Base-by-base conservation (phyloP, 2,888 invertebrate species). In the Caenorhabditis sp. region DNA sequence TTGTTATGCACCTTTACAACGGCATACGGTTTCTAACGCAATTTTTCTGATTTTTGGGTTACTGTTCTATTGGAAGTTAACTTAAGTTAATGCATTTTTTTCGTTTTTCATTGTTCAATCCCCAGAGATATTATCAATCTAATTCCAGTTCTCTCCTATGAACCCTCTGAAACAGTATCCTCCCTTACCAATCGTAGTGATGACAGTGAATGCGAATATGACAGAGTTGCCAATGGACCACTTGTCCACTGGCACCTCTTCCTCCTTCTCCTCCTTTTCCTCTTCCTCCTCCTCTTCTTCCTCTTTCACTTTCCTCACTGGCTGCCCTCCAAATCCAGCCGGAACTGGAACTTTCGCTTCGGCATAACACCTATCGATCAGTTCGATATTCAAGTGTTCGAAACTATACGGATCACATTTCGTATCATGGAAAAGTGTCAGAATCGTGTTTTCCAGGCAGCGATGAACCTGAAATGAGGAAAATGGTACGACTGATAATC, bases 171-270 rank as follows among this genome's bases (percentile, higher is more conserved):
- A n/a, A n/a, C n/a, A n/a, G n/a, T n/a, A n/a, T n/a, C n/a, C n/a
- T n/a, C n/a, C n/a, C n/a, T n/a, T 71, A 88, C 89, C 90, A 35
- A 90, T 90, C 20, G 90, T 90, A 0, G 90, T 90, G 68, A 90
- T 90, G 5, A 90, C 88, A 0, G 90, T 90, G 77, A 89, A 90
- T 8, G 90, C 84, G 64, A 90, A 90, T 6, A 90, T 87, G 35
- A 90, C 71, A 1, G 90, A 84, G 55, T 89, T 89, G 32, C 85
- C 86, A 70, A 90, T 89, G 0, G 86, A 82, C 90, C 90, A 90
- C 37, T 88, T 87, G n/a, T 87, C 82, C 20, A 26, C 18, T 15
- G 69, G 74, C 9, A 67, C 50, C 18, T 32, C 71, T 15, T 81
- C 65, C 24, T 47, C 81, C 8, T 56, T 53, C 5, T 56, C 24